Percentiles rank a stretch among this genome's conserved stretches.
phyloP scores from a whole-genome alignment of 2,888 invertebrate genomes.

The Nephrotoma guestfalica region DNA sequence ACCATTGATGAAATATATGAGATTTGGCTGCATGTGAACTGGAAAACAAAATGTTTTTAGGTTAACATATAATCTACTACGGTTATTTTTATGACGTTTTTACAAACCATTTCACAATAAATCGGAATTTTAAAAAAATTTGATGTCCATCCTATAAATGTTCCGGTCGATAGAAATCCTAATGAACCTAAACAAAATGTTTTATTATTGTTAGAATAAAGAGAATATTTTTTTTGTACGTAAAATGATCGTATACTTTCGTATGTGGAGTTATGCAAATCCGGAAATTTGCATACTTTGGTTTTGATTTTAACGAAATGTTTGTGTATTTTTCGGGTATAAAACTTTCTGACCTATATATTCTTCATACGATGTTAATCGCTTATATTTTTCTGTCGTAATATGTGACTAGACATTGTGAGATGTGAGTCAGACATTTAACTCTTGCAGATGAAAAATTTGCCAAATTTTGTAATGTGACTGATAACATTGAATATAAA shows the following conservation, averaged over 20 bases:
- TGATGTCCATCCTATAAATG: conserved; percentile 2
- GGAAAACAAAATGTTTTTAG: neutral
- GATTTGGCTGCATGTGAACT: neutral
- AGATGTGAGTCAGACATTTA: too few species aligned
- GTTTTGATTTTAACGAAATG: neutral
- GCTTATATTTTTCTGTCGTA: too few species aligned
- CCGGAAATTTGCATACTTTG: neutral
- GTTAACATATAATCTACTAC: too few species aligned
- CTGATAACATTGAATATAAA: too few species aligned
- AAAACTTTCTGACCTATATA: too few species aligned
- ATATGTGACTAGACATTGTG: too few species aligned
- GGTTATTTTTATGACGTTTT: neutral
- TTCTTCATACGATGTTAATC: too few species aligned
- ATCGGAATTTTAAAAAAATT: neutral
- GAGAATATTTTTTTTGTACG: neutral
- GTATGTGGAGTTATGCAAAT: neutral
- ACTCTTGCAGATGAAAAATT: too few species aligned
- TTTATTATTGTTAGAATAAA: neutral
- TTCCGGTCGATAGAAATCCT: neutral
- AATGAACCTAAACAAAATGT: neutral
- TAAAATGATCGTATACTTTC: neutral
- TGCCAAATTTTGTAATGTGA: too few species aligned
- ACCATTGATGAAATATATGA: neutral
- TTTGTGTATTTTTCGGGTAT: too few species aligned
- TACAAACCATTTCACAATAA: neutral